Evolutionary conservation across 2,797 vertebrate species (phyloP).

Genomic region (Pseudochaenichthys georgianus): DNA sequence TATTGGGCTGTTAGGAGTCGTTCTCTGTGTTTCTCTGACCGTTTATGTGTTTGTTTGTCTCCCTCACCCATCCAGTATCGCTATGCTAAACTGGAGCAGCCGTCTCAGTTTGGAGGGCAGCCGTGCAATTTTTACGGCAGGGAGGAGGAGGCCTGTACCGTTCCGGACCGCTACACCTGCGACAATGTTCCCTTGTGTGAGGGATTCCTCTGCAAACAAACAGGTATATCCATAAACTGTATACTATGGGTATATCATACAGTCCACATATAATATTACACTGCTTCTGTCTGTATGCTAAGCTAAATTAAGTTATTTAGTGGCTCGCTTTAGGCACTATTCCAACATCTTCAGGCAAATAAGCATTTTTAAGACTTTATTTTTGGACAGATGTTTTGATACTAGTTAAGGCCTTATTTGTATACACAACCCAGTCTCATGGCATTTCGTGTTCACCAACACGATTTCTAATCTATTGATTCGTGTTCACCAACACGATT

Average conservation of each 20-base stretch:
- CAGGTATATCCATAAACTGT: slow-evolving; percentile 82
- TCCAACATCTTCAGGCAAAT: background rate
- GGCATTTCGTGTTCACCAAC: no score
- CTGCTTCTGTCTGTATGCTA: background rate
- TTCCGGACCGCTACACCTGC: slow-evolving; percentile 82
- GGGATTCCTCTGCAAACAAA: slow-evolving; percentile 89
- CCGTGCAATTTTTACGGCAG: slow-evolving; percentile 83
- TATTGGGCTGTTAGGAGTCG: slow-evolving; percentile 23
- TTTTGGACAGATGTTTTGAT: no score
- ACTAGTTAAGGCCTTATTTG: no score
- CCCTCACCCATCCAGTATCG: slow-evolving; percentile 84
- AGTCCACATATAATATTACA: no score
- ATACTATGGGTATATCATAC: no score
- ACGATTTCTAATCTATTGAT: no score
- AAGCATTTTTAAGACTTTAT: no score
- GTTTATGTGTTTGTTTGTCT: slow-evolving; percentile 45
- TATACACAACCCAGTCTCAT: no score
- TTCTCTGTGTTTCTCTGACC: slow-evolving; percentile 43
- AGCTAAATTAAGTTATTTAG: background rate
- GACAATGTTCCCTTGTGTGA: slow-evolving; percentile 86
- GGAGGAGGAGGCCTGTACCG: slow-evolving; percentile 86
- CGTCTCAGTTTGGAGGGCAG: slow-evolving; percentile 91
- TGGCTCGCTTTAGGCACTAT: background rate
- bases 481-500: no score
- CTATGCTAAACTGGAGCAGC: slow-evolving; percentile 84